Percentiles rank a stretch among this genome's conserved stretches.
Conservation (phyloP, 2,113 vertebrate species). For the Hydrochoerus hydrochaeris region DNA sequence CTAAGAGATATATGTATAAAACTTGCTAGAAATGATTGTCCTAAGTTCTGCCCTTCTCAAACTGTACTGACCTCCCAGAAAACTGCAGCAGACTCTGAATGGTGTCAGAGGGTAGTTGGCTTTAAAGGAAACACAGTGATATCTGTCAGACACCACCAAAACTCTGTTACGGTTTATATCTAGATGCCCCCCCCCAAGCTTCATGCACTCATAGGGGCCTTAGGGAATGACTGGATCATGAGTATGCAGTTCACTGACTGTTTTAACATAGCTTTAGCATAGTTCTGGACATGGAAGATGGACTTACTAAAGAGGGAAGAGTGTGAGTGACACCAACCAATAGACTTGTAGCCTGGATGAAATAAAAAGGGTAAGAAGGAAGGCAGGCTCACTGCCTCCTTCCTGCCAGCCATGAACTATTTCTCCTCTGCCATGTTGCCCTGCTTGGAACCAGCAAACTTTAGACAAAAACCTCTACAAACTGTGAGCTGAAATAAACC, state of each 20-base stretch:
- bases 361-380: neutral
- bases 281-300: neutral
- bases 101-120: neutral
- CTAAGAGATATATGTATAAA: neutral
- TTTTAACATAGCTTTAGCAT: neutral
- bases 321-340: neutral
- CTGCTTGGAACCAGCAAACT: neutral
- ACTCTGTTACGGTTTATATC: neutral
- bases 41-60: neutral
- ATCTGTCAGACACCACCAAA: neutral
- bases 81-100: neutral
- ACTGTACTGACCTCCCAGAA: neutral
- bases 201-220: neutral
- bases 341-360: neutral
- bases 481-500: neutral
- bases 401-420: neutral
- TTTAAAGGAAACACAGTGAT: neutral
- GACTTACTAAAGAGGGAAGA: neutral
- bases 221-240: too few species aligned
- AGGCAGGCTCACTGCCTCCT: neutral
- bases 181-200: neutral
- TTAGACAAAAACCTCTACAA: neutral
- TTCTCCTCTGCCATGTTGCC: neutral
- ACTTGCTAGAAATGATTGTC: neutral
- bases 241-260: neutral